Conservation (phyloP, 2,113 vertebrate species). For the Nibea albiflora region DNA sequence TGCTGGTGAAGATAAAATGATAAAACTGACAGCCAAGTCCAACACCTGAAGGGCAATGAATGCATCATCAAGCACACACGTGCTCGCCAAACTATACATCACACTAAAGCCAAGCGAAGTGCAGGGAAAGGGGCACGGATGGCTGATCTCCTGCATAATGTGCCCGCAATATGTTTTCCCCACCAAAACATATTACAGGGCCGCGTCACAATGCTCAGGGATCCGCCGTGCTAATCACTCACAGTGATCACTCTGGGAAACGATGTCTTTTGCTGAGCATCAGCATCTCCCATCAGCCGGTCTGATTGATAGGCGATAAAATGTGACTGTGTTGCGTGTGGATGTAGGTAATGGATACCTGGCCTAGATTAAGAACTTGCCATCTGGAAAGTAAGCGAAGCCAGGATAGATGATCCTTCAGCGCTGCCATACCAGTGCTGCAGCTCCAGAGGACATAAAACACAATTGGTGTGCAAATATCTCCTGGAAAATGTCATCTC, state of each 20-base stretch:
- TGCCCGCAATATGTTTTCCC: constrained; percentile 51
- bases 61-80: constrained; percentile 43
- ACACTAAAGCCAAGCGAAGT: constrained; percentile 21
- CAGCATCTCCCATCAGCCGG: constrained; percentile 38
- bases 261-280: constrained; percentile 36
- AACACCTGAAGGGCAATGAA: constrained; percentile 71
- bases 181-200: constrained; percentile 49
- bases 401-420: constrained; percentile 52
- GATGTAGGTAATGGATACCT: constrained; percentile 66
- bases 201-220: constrained; percentile 30
- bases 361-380: constrained; percentile 68
- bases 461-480: constrained; percentile 74
- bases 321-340: constrained; percentile 62
- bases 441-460: constrained; percentile 58
- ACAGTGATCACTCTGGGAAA: constrained; percentile 58
- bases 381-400: constrained; percentile 61
- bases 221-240: constrained; percentile 66
- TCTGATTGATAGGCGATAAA: constrained; percentile 70
- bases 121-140: constrained; percentile 12
- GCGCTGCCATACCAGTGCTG: constrained; percentile 20
- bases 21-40: constrained; percentile 54
- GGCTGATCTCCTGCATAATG: constrained; percentile 59
- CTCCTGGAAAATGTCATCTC: constrained; percentile 66
- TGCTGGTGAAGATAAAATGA: constrained; percentile 59
- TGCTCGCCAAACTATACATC: constrained; percentile 57